Evolutionary conservation across 2,888 invertebrate genomes (phyloP), one percentile per base, ranked within the genome.

Genomic region (Melieria omissa): DNA sequence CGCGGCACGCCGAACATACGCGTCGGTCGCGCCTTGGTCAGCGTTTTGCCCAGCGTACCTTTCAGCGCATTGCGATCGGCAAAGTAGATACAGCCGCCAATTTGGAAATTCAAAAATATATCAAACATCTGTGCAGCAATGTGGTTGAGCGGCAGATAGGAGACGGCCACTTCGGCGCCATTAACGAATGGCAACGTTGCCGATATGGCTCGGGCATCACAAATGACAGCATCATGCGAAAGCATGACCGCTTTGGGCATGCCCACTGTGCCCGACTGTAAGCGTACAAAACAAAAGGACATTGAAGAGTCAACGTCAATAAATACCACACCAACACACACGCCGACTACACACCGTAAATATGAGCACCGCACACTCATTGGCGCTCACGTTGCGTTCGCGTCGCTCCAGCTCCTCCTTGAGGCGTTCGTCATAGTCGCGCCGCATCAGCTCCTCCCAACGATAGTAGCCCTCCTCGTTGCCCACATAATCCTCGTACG

Each of bases 171-270:
- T 80, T 94, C 93, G 0, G 88, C 82, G 0, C 89, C 89, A 0
- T 88, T 86, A 65, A 86, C 84, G 10, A 92, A 77, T 6, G 82
- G 75, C 45, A 90, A 84, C n/a, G 89, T 84, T 52, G 89, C 87
- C 2, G 87, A 81, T 47, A 92, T 87, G 0, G 88, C 80, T 73
- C 88, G 86, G 0, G 92, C 89, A 80, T 92, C 90, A 88, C 90
- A 92, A 1, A 92, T 89, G 14, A 97, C 84, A 85, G 93, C 95
- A 87, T 97, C 97, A 84, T 97, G 97, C 65, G 92, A 93, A 75
- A 97, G 84, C 97, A 97, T 97, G 41, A 95, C 97, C 4, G 93
- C 97, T 86, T 97, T 97, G 8, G 97, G 96, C 78, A 92, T 90
- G 12, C 95, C 95, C 69, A 94, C 92, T 0, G 96, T 96, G 42